Conservation (phyloP, 2,888 invertebrate species). For the Salpingus planirostris region DNA sequence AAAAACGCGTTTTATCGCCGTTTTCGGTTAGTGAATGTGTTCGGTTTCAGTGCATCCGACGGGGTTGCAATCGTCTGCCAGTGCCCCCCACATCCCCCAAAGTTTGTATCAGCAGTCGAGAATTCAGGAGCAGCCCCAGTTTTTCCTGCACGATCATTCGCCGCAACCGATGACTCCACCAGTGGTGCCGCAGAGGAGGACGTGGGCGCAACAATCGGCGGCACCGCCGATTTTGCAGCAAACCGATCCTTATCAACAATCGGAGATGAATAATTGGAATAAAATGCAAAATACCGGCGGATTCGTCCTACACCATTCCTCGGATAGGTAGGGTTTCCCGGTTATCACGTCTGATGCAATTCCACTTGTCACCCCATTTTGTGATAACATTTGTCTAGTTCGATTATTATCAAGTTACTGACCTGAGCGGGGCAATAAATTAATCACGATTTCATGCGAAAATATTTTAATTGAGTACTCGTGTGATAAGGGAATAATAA, state of each 20-base stretch:
- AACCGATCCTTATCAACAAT: conserved; percentile 26
- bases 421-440: no score
- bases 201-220: conserved; percentile 49
- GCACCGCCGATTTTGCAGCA: conserved; percentile 19
- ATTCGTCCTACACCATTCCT: conserved; percentile 56
- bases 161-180: conserved; percentile 42
- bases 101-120: conserved; percentile 49
- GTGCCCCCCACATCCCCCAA: conserved; percentile 45
- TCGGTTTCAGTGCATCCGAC: conserved; percentile 22
- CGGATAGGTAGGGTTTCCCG: conserved; percentile 24
- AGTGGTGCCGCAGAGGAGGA: conserved; percentile 50
- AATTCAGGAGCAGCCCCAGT: conserved; percentile 49
- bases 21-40: not conserved
- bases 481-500: no score
- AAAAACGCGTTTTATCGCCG: conserved; percentile 4
- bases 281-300: conserved; percentile 39
- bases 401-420: no score
- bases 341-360: no score
- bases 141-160: conserved; percentile 65
- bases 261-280: conserved; percentile 37
- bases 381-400: no score
- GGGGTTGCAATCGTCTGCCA: conserved; percentile 36
- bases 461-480: no score
- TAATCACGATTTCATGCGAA: no score
- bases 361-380: no score